These are phyloP conservation scores for Nasua narica DNA, from an alignment of 2,797 vertebrate species.

Conservation along the genomic window DNA sequence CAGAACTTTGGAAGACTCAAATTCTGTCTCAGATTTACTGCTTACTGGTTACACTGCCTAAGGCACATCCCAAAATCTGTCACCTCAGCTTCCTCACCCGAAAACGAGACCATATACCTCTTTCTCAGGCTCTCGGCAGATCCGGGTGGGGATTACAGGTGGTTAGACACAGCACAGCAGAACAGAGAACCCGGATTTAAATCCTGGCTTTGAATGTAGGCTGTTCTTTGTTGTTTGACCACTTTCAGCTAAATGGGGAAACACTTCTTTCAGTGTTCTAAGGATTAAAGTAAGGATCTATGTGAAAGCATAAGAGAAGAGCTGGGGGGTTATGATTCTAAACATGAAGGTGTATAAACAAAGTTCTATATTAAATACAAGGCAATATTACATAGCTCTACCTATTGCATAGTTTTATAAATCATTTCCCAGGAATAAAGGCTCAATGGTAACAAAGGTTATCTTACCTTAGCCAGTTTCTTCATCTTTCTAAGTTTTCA, in stretches of 20 bases:
- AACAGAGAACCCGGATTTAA: background rate
- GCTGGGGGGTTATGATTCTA: background rate
- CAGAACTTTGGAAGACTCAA: background rate
- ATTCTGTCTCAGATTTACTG: background rate
- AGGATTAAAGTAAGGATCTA: background rate
- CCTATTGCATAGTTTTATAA: constrained; percentile 52
- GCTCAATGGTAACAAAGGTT: constrained; percentile 10
- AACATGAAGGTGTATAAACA: background rate
- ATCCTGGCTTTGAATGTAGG: background rate
- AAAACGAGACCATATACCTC: background rate
- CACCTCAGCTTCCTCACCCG: background rate
- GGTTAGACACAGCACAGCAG: background rate
- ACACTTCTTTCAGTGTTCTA: background rate
- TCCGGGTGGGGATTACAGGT: background rate
- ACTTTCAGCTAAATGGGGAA: background rate
- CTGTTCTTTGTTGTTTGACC: background rate
- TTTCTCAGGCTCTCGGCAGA: background rate
- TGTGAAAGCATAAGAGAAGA: background rate
- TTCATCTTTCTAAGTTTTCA: constrained; percentile 34
- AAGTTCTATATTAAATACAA: constrained; percentile 41
- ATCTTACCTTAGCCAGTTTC: constrained; percentile 48
- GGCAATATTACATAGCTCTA: background rate
- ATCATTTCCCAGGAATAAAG: constrained; percentile 16
- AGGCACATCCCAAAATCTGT: background rate
- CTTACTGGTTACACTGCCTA: background rate